Percentiles rank a stretch among this genome's conserved stretches.
These are phyloP conservation scores for Bombus pyrosoma DNA, from an alignment of 1,140 invertebrate genomes.

Conservation along the genomic window DNA sequence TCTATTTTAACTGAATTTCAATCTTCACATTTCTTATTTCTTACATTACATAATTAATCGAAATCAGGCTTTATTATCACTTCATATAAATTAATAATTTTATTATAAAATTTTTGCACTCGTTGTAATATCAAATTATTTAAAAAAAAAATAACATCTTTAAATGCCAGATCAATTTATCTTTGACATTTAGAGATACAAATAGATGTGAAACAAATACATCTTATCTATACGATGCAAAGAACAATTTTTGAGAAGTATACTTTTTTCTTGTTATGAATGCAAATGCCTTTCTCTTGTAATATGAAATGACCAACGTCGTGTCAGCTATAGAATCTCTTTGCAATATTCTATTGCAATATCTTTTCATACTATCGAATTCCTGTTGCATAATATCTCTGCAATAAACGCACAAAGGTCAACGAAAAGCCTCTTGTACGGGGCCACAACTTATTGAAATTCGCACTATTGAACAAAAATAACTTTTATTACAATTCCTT, in stretches of 20 bases:
- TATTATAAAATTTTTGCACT: background rate
- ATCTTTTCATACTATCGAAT: slow-evolving; percentile 2
- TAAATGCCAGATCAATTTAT: background rate
- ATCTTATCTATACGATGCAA: background rate
- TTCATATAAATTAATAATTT: background rate
- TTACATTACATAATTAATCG: background rate
- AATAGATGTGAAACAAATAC: background rate
- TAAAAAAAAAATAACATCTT: background rate
- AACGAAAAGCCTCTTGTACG: background rate
- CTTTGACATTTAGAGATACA: background rate
- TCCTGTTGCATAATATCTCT: slow-evolving; percentile 11
- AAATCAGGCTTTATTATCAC: background rate
- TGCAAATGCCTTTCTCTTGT: background rate
- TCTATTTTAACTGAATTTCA: no score
- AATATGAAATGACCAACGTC: background rate
- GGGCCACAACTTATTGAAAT: background rate
- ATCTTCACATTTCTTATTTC: background rate
- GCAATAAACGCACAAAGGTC: background rate
- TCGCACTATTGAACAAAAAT: background rate
- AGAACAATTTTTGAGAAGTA: background rate
- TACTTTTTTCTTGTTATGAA: background rate
- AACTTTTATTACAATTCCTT: background rate
- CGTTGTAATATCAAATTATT: background rate
- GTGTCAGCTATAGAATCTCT: background rate
- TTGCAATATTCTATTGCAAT: slow-evolving; percentile 1